These are phyloP conservation scores for Liparis tanakae DNA, from an alignment of 2,797 vertebrate genomes.

Conservation along the genomic window DNA sequence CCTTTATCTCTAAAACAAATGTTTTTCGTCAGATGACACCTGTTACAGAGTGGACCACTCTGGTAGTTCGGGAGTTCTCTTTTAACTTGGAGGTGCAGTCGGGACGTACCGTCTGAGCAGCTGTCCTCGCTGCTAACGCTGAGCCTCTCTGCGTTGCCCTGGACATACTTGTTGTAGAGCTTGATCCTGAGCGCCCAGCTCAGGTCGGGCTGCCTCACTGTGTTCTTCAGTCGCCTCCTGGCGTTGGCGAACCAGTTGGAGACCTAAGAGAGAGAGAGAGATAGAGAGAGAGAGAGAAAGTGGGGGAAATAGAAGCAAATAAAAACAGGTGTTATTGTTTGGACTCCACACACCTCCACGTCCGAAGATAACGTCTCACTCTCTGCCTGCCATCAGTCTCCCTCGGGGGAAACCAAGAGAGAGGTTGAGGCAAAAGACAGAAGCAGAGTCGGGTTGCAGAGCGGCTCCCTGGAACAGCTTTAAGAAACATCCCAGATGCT, in stretches of 20 bases:
- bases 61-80: neutral
- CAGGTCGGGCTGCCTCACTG: constrained; percentile 95
- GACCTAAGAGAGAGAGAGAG: constrained; percentile 80
- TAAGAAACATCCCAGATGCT: constrained; percentile 65
- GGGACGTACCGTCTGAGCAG: constrained; percentile 94
- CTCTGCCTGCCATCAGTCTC: constrained; percentile 47
- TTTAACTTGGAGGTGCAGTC: neutral
- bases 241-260: constrained; percentile 99
- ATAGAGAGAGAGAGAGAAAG: constrained; percentile 26
- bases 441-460: constrained; percentile 52
- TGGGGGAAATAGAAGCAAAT: constrained; percentile 32
- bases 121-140: constrained; percentile 97
- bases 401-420: constrained; percentile 40
- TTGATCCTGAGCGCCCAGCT: constrained; percentile 99
- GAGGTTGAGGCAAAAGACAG: constrained; percentile 32
- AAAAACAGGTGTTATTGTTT: constrained; percentile 59
- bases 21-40: neutral
- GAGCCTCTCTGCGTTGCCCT: constrained; percentile 97
- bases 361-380: constrained; percentile 53
- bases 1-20: neutral
- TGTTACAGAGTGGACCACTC: neutral
- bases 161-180: constrained; percentile 98
- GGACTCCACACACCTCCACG: constrained; percentile 56
- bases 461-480: constrained; percentile 43
- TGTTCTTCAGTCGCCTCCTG: constrained; percentile 97